These are phyloP conservation scores for Hirudo medicinalis DNA, from an alignment of 1,140 invertebrate genomes.

Conservation along the genomic window DNA sequence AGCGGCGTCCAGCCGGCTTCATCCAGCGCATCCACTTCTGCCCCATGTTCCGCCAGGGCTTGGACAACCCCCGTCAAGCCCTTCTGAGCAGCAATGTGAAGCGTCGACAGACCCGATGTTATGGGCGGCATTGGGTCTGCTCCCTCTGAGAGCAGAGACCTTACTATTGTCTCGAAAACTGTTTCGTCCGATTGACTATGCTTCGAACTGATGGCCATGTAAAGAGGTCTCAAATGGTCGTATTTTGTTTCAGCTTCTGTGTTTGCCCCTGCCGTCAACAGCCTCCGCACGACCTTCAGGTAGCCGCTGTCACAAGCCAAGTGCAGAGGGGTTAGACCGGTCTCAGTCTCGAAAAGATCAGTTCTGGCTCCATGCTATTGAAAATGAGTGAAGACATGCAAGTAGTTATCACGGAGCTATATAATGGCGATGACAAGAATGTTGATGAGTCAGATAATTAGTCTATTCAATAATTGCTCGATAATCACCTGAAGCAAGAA, in stretches of 20 bases:
- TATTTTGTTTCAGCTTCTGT: conserved; percentile 13
- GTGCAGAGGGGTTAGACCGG: conserved; percentile 22
- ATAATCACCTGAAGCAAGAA: conserved; percentile 6
- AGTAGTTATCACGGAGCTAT: conserved; percentile 1
- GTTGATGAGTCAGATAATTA: background rate
- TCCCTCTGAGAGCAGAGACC: conserved; percentile 1
- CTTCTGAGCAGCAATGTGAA: conserved; percentile 24
- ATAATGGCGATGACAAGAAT: background rate
- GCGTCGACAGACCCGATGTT: conserved; percentile 19
- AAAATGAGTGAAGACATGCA: background rate
- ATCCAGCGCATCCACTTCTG: conserved; percentile 18
- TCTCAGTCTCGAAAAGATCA: conserved; percentile 15
- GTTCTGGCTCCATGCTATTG: background rate
- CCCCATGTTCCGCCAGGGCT: conserved; percentile 14
- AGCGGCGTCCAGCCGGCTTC: conserved; percentile 23
- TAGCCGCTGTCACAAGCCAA: conserved; percentile 20
- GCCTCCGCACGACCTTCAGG: conserved; percentile 9
- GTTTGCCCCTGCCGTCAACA: conserved; percentile 15
- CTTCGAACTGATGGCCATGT: conserved; percentile 19
- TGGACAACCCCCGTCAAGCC: conserved; percentile 20
- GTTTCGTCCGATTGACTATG: background rate
- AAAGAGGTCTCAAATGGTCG: conserved; percentile 20
- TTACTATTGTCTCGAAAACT: background rate
- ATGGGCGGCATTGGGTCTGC: background rate
- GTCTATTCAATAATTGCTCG: background rate